These are phyloP conservation scores for Ditula angustiorana DNA, from an alignment of 2,888 invertebrate species.

Conservation along the genomic window DNA sequence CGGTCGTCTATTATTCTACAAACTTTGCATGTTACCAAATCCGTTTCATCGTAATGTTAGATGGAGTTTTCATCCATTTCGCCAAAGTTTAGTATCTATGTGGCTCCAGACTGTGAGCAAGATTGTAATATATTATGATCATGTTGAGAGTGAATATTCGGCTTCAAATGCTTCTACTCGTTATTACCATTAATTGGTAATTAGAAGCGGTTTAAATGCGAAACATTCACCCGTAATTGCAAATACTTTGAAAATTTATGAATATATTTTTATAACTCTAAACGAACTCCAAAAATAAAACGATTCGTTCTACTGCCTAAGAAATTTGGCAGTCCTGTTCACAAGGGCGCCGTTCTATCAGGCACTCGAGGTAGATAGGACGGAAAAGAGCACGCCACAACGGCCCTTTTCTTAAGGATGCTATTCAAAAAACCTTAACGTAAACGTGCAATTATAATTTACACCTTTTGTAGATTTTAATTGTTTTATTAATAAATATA, in stretches of 20 bases:
- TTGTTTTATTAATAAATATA: too few species aligned
- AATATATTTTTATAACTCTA: conserved; percentile 5
- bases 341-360: conserved; percentile 12
- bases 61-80: not conserved
- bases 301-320: not conserved
- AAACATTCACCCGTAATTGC: too few species aligned
- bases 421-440: conserved; percentile 14
- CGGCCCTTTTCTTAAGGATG: not conserved
- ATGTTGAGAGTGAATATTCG: too few species aligned
- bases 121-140: not conserved
- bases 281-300: too few species aligned
- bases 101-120: not conserved
- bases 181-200: too few species aligned
- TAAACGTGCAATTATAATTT: not conserved
- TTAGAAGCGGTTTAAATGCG: too few species aligned
- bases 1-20: not conserved
- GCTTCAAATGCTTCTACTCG: too few species aligned
- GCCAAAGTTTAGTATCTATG: not conserved
- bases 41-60: conserved; percentile 1
- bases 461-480: not conserved
- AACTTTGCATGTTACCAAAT: conserved; percentile 8
- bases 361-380: conserved; percentile 14
- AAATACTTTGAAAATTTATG: not conserved
- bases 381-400: not conserved
- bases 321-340: conserved; percentile 16